Evolutionary conservation across 2,113 vertebrate genomes (phyloP), one percentile per base, ranked within the genome.

Genomic region (Axis porcinus): DNA sequence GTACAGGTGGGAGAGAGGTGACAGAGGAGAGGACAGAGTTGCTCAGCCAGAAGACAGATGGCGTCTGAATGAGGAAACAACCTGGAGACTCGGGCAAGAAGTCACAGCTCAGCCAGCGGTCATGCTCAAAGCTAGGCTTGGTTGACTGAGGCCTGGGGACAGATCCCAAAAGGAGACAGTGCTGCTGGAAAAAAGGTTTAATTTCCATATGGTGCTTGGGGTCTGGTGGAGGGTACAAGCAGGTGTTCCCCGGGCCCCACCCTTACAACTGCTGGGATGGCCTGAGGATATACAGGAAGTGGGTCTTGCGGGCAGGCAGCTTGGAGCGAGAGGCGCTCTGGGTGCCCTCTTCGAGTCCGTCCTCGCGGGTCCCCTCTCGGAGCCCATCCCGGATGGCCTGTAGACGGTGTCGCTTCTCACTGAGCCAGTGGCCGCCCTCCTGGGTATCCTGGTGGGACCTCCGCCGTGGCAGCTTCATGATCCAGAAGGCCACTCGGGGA

Each of bases 311-410:
- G 64, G 43, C 0, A 0, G 91, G 93, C 25, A 79, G 76, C 93
- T 2, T 97, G 30, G 74, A 2, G 15, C 30, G 84, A 17, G 74
- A n/a, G 50, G 50, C 45, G 16, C 81, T 58, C 47, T 86, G 94
- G 9, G 7, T 2, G n/a, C 76, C 81, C 25, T 96, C 92, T 30
- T 95, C 21, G 0, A 67, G 45, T 82, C 2, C 10, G 0, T 97
- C 93, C 36, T 98, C 93, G 0, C 3, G 97, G 6, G 78, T 10
- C 2, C 93, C 98, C 40, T 97, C 86, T 0, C 81, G 96, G 57
- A 98, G 98, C 58, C 98, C 95, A 0, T 98, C 98, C 45, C 98
- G 95, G 96, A 98, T 98, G 85, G 98, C 98, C 86, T 98, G 97
- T 33, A 98, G 88, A 43, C 98, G 97, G 45, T 98, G 97, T 14